A percentile compares a stretch with the other conserved stretches of the same genome.
Conservation (phyloP, 30 jellyfish, hydroid and myxozoan genomes). For the Catostylus mosaicus region DNA sequence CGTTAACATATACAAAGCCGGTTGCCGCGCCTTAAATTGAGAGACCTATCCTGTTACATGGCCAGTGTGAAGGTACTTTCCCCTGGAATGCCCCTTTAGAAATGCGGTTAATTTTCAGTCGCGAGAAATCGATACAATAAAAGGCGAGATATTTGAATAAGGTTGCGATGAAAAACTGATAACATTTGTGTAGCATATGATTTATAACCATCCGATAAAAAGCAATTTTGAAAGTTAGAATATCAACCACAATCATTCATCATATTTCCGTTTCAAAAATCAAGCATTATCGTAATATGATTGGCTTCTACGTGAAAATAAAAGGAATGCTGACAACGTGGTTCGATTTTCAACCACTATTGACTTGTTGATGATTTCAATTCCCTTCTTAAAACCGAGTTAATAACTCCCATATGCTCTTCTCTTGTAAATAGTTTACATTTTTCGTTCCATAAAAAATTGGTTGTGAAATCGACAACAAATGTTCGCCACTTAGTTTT, state of each 20-base stretch:
- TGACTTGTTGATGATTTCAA: too few relatives aligned
- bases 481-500: too few relatives aligned
- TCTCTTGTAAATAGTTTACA: too few relatives aligned
- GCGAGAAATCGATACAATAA: not conserved
- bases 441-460: too few relatives aligned
- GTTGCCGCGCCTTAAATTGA: slow-evolving; percentile 16
- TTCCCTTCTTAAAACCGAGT: too few relatives aligned
- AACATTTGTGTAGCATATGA: not conserved
- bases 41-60: not conserved
- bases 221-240: not conserved
- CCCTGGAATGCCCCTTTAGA: not conserved
- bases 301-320: not conserved
- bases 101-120: slow-evolving; percentile 1
- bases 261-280: not conserved
- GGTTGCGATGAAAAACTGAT: not conserved
- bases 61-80: not conserved
- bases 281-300: not conserved
- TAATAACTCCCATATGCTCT: too few relatives aligned
- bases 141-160: slow-evolving; percentile 19
- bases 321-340: not conserved
- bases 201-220: not conserved
- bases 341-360: too few relatives aligned
- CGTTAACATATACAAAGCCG: not conserved
- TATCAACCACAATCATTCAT: not conserved
- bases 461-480: too few relatives aligned